Conservation (phyloP, 2,113 vertebrate species). For the Probosciger aterrimus region DNA sequence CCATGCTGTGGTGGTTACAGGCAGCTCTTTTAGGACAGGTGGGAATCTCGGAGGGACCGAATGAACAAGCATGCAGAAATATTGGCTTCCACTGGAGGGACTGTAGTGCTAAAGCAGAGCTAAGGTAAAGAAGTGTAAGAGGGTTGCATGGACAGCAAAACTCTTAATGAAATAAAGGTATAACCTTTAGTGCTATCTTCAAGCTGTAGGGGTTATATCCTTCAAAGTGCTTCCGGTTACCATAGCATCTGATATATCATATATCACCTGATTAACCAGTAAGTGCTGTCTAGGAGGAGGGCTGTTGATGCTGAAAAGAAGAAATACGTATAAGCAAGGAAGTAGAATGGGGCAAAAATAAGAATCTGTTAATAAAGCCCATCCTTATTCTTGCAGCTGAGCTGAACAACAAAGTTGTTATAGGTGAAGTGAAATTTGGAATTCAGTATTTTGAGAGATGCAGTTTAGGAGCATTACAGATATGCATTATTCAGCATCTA, state of each 20-base stretch:
- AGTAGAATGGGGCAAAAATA: neutral
- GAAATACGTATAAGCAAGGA: neutral
- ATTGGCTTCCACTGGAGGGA: slow-evolving; percentile 8
- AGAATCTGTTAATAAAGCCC: neutral
- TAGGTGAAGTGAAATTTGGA: neutral
- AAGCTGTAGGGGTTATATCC: neutral
- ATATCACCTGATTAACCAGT: neutral
- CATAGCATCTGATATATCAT: neutral
- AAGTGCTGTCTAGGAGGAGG: neutral
- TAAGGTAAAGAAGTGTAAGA: neutral
- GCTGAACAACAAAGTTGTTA: neutral
- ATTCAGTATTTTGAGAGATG: neutral
- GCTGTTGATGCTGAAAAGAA: neutral
- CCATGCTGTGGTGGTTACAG: neutral
- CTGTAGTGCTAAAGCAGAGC: neutral
- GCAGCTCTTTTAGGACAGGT: neutral
- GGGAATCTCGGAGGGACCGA: neutral
- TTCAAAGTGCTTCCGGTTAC: neutral
- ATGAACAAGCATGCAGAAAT: neutral
- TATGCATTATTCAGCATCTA: neutral
- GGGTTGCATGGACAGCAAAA: neutral
- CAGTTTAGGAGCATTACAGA: neutral
- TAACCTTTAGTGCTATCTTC: neutral
- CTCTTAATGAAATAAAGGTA: neutral
- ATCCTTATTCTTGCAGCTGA: neutral